These are phyloP conservation scores for Pycnomerus fuliginosus DNA, from an alignment of 2,888 invertebrate species.

Conservation along the genomic window DNA sequence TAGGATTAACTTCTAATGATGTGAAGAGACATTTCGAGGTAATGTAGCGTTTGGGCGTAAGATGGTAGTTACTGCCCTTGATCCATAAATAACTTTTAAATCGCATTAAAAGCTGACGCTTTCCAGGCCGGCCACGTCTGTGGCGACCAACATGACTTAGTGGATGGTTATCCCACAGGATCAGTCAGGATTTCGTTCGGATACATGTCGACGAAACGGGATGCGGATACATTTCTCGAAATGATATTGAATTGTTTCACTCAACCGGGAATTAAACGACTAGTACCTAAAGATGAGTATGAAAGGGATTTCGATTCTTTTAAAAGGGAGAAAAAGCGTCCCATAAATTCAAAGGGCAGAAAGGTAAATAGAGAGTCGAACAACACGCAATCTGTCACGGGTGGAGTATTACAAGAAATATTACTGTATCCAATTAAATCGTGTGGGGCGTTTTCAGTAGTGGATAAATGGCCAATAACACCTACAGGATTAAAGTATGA, in stretches of 20 bases:
- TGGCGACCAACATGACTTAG: constrained; percentile 83
- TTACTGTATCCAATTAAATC: constrained; percentile 90
- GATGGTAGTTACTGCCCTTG: too few relatives aligned
- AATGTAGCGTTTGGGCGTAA: too few relatives aligned
- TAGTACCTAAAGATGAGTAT: constrained; percentile 10
- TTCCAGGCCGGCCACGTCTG: constrained; percentile 80
- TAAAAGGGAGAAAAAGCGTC: too few relatives aligned
- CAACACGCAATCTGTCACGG: too few relatives aligned
- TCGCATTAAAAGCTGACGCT: too few relatives aligned
- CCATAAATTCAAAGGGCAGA: background rate
- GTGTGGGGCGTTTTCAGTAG: constrained; percentile 75
- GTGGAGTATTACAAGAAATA: constrained; percentile 41
- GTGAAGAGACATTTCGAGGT: constrained; percentile 75
- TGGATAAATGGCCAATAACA: constrained; percentile 69
- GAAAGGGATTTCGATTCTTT: background rate
- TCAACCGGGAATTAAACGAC: constrained; percentile 50
- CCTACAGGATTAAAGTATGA: constrained; percentile 82
- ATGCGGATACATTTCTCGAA: constrained; percentile 68
- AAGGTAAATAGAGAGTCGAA: constrained; percentile 3
- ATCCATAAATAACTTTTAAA: too few relatives aligned
- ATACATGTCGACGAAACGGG: constrained; percentile 75
- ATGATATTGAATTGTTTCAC: constrained; percentile 78
- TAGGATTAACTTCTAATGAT: constrained; percentile 67
- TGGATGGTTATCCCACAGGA: constrained; percentile 88
- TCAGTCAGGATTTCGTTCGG: constrained; percentile 92